phyloP scores from a whole-genome alignment of 2,888 invertebrate genomes.

The Lithophane ornitopus region DNA sequence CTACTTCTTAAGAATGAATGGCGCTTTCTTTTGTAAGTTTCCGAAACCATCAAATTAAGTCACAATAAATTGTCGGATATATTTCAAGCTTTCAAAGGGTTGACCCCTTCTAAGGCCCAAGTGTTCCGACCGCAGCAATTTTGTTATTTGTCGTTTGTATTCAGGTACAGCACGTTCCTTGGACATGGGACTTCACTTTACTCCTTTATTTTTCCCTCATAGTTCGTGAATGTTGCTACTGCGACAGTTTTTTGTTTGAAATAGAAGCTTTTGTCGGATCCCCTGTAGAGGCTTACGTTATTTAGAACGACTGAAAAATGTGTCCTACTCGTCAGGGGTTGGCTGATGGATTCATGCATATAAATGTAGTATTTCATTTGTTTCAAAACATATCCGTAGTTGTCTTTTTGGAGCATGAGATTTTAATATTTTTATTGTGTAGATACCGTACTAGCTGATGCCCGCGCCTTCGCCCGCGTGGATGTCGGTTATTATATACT shows the following conservation, averaged over 20 bases:
- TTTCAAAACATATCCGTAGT: not conserved
- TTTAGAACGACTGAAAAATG: conserved; percentile 53
- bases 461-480: too few species aligned
- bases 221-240: conserved; percentile 64
- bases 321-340: conserved; percentile 27
- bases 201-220: conserved; percentile 68
- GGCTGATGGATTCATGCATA: conserved; percentile 40
- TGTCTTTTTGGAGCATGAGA: conserved; percentile 1
- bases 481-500: too few species aligned
- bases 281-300: conserved; percentile 47
- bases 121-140: conserved; percentile 70
- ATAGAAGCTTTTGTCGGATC: conserved; percentile 34
- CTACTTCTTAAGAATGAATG: conserved; percentile 13
- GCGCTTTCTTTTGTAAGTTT: conserved; percentile 9
- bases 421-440: too few species aligned
- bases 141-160: conserved; percentile 82
- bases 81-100: conserved; percentile 72
- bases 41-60: conserved; percentile 64
- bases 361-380: conserved; percentile 31
- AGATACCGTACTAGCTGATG: too few species aligned
- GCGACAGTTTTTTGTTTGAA: conserved; percentile 58
- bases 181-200: conserved; percentile 80
- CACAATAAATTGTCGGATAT: conserved; percentile 55
- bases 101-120: conserved; percentile 57
- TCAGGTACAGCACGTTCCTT: conserved; percentile 76